Evolutionary conservation across 2,113 vertebrate genomes (phyloP), one percentile per base, ranked within the genome.

Genomic region (Acrocephalus kingi): DNA sequence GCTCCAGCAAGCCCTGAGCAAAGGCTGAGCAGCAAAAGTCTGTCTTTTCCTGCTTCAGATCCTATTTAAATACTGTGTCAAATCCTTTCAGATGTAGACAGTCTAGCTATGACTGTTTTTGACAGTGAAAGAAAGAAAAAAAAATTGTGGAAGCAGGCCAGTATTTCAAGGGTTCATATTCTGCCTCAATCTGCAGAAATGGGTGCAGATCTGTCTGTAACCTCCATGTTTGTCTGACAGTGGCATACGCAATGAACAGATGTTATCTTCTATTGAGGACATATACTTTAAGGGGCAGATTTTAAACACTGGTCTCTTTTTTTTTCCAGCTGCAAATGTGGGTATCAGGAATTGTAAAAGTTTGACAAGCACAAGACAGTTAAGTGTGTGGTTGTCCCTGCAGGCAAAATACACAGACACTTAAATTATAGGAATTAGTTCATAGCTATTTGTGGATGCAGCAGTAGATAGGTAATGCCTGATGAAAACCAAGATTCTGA

Each of bases 361-460:
- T 46, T 91, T 89, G 59, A 92, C 68, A 93, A 82, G 30, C 75
- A 39, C 62, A 81, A 93, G 77, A 89, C 48, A 18, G 71, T 31
- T 77, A 93, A 92, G 37, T 63, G 87, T 33, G 51, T 67, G 69
- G 84, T 81, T 72, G 33, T 45, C 56, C 81, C 89, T 76, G 45
- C 49, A 75, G 73, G 93, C 61, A 75, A 93, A 91, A 39, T 91
- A 81, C n/a, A 89, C 80, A 94, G 87, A 91, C 73, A 74, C 56
- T 87, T 71, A 75, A 94, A 94, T 94, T 87, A 77, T 35, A 87
- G 63, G 52, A 84, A 89, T 93, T 87, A 66, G 20, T 41, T 37
- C 0, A 5, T 37, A 67, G 30, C 37, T 78, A 63, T 35, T 89
- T 93, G 46, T 81, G 64, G 30, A 46, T 77, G 33, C 33, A 95